Base-by-base conservation (phyloP, 1,140 invertebrate species). In the Lordiphosa stackelbergi region DNA sequence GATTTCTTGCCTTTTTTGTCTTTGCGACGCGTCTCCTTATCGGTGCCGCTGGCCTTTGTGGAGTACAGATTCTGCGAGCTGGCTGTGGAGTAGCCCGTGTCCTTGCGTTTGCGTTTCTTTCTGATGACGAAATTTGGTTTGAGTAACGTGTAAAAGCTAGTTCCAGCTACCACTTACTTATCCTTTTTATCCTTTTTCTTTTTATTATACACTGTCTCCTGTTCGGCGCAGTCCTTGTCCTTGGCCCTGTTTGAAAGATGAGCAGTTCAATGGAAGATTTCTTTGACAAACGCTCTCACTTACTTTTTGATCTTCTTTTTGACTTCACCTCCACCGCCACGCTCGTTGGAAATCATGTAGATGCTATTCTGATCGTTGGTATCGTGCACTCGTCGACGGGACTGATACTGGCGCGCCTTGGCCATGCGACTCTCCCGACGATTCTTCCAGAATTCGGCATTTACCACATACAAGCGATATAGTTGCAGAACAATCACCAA, bases 401-500 rank as follows among this genome's bases (percentile, higher is more conserved):
- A 62, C 85, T 87, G 85, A 88, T 88, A 64, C 64, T 89, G 63
- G 77, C 89, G 52, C 35, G 89, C 47, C 86, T 89, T 62, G 86
- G 88, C 61, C 58, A 74, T 77, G 31, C 86, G 88, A 45, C 72
- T 84, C 46, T 83, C 73, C 40, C 88, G 77, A 46, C 89, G 88
- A 58, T 87, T 88, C 63, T 90, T 90, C 83, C 90, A 91, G 74
- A 90, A 91, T 37, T 91, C 89, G 0, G 89, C 91, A 63, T 95
- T 93, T 0, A 96, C 92, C 0, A 97, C 95, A 69, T 95, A 93
- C 0, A 96, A 89, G 11, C 95, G 88, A 73, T 97, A 97, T 36
- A 96, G 89, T 75, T 97, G 94, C 0, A 97, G 88, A 2, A 96
- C 85, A 60, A 97, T 97, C 4, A 97, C 95, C 45, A 95, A 88